Evolutionary conservation across 2,113 vertebrate genomes (phyloP), one percentile per base, ranked within the genome.

Genomic region (Oreocharis arfaki): DNA sequence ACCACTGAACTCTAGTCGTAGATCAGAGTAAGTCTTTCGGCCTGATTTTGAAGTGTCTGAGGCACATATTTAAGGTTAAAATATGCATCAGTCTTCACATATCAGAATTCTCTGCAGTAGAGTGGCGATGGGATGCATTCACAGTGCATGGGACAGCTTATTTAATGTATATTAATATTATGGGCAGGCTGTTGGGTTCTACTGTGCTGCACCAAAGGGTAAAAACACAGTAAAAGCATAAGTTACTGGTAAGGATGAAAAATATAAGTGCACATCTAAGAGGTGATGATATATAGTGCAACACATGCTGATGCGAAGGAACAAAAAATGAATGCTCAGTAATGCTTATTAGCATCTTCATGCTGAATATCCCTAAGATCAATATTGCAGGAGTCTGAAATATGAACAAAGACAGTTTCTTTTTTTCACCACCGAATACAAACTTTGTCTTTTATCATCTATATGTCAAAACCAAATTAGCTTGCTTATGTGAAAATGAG

Each of bases 151-250:
- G 33, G 33, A 53, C 37, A 76, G 28, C 3, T 92, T 61, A 14
- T 75, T 82, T 64, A 77, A 52, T 18, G 11, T 44, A 41, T 35
- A 28, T 64, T 55, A 37, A 27, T 33, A 7, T 70, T 50, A 44
- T 55, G 37, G 77, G 19, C 18, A 61, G 47, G 24, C 35, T 53
- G 19, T n/a, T 30, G 17, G 8, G 21, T 75, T 93, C 47, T 61
- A n/a, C 63, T n/a, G 56, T 0, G 0, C n/a, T 50, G 19, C 53
- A 42, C 14, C 18, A n/a, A n/a, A 60, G 47, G 13, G 11, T 60
- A n/a, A 53, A 67, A n/a, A 59, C 47, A 17, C 17, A 33, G 27
- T 44, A 55, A 60, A 93, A 90, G 33, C 2, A 0, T 30, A 52
- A 84, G 6, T 80, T 77, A 55, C 55, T 47, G 30, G 11, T 60